Evolutionary conservation across 2,797 vertebrate genomes (phyloP).

Genomic region (Peromyscus attwateri): DNA sequence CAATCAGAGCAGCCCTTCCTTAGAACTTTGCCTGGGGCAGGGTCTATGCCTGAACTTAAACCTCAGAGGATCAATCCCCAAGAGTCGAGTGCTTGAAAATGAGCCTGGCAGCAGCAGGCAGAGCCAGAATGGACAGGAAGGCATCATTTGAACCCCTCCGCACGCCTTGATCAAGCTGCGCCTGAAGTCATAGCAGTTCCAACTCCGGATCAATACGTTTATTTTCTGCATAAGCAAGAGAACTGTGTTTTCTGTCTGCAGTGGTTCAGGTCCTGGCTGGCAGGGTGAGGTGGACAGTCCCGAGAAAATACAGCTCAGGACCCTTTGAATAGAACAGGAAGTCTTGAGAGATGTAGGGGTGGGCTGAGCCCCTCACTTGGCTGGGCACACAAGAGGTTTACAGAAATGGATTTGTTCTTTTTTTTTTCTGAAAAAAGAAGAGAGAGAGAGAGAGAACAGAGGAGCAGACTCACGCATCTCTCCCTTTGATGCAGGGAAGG

Average conservation of each 20-base stretch:
- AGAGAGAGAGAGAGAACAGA: too few relatives aligned
- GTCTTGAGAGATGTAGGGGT: background rate
- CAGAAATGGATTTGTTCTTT: background rate
- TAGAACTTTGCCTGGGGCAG: background rate
- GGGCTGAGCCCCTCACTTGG: background rate
- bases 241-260: constrained; percentile 22
- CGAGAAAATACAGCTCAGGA: background rate
- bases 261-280: constrained; percentile 36
- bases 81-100: background rate
- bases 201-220: constrained; percentile 59
- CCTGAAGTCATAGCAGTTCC: background rate
- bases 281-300: constrained; percentile 8
- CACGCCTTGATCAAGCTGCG: background rate
- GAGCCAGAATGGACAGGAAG: background rate
- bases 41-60: background rate
- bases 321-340: background rate
- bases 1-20: constrained; percentile 9
- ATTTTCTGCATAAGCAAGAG: constrained; percentile 76
- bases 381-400: background rate
- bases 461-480: background rate
- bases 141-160: rapidly evolving
- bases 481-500: background rate
- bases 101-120: background rate
- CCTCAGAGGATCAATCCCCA: background rate
- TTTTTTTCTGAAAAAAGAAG: background rate